These are phyloP conservation scores for Platalea minor DNA, from an alignment of 2,797 vertebrate genomes.

Conservation along the genomic window DNA sequence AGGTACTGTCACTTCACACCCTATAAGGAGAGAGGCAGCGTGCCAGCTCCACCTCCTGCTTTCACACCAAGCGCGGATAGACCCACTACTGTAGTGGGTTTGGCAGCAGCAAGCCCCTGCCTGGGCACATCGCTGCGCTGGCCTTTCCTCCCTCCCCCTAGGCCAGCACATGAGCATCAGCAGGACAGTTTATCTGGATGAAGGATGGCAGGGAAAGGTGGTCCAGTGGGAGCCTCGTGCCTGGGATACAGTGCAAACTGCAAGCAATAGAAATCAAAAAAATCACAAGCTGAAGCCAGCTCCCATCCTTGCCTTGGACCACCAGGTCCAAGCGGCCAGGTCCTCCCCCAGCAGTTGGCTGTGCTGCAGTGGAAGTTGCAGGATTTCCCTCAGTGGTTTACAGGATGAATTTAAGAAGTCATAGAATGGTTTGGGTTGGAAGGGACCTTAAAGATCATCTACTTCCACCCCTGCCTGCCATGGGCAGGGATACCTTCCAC, in stretches of 20 bases:
- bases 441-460: background rate
- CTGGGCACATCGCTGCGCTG: accelerated
- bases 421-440: background rate
- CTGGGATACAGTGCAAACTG: background rate
- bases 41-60: background rate
- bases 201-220: background rate
- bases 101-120: background rate
- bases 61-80: background rate
- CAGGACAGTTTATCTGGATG: background rate
- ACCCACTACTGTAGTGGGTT: accelerated
- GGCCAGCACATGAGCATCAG: background rate
- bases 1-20: background rate
- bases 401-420: background rate
- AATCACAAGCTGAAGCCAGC: background rate
- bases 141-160: background rate
- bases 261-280: background rate
- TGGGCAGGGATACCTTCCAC: background rate
- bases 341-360: background rate
- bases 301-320: background rate
- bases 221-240: background rate
- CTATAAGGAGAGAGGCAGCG: accelerated
- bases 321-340: accelerated
- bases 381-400: background rate
- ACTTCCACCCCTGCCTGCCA: background rate
- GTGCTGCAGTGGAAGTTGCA: background rate